A percentile compares a stretch with the other conserved stretches of the same genome.
These are phyloP conservation scores for Parapristionchus giblindavisi DNA, from an alignment of 2,888 invertebrate genomes.

Conservation along the genomic window DNA sequence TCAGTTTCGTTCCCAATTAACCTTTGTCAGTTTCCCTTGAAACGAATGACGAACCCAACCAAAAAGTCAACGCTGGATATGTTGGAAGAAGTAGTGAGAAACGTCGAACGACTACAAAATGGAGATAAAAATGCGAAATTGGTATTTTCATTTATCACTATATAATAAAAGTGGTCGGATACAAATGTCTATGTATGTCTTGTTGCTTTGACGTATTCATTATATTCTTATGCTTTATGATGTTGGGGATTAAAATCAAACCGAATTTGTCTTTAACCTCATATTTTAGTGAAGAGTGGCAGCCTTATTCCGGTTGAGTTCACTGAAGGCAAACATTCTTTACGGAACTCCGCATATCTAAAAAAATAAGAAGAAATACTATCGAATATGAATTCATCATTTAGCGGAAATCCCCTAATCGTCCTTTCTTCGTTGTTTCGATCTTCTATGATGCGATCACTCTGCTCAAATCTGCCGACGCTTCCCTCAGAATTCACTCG, in stretches of 20 bases:
- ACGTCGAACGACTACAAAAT: background rate
- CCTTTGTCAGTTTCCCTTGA: too few species aligned
- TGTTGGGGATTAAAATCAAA: background rate
- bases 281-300: too few species aligned
- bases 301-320: too few species aligned
- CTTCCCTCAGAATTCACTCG: conserved; percentile 5
- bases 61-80: background rate
- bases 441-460: conserved; percentile 19
- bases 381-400: too few species aligned
- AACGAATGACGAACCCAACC: conserved; percentile 10
- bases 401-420: conserved; percentile 21
- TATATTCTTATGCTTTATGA: background rate
- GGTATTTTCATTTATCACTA: background rate
- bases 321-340: too few species aligned
- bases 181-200: too few species aligned
- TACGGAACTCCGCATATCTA: too few species aligned
- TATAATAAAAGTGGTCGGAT: too few species aligned
- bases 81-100: conserved; percentile 2
- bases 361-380: too few species aligned
- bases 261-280: too few species aligned
- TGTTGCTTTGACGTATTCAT: background rate
- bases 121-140: conserved; percentile 29
- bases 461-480: conserved; percentile 2
- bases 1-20: too few species aligned
- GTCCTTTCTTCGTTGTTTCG: background rate